These are phyloP conservation scores for Acanthisitta chloris DNA, from an alignment of 2,113 vertebrate genomes.

Conservation along the genomic window DNA sequence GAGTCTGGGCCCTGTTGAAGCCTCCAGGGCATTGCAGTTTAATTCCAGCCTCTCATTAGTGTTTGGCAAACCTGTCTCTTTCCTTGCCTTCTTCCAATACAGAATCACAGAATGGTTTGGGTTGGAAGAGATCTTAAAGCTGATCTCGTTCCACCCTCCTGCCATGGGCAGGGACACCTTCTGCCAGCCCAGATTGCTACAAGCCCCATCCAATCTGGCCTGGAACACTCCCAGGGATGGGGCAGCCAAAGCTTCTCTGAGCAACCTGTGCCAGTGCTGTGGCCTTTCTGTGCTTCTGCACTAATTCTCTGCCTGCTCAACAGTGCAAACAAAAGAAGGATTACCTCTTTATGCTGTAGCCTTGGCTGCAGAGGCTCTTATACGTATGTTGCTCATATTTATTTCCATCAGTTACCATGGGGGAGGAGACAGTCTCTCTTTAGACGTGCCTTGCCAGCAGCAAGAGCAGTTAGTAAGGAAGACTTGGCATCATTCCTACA, in stretches of 20 bases:
- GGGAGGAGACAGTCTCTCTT: background rate
- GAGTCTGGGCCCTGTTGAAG: background rate
- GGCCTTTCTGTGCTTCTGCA: background rate
- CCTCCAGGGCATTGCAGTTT: background rate
- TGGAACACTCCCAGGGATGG: background rate
- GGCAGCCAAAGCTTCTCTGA: background rate
- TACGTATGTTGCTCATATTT: background rate
- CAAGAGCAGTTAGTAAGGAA: background rate
- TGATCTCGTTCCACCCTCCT: background rate
- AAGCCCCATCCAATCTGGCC: background rate
- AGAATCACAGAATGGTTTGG: background rate
- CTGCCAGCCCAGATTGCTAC: background rate
- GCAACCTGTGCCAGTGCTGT: no score
- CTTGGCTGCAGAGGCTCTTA: background rate
- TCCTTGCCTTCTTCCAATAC: background rate
- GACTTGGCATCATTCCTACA: background rate
- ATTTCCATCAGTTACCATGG: background rate
- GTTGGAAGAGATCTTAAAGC: background rate
- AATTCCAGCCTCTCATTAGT: background rate
- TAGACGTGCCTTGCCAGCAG: background rate
- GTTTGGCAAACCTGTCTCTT: background rate
- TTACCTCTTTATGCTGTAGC: background rate
- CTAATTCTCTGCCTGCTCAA: background rate
- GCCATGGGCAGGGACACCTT: background rate
- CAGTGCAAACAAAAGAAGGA: background rate